Evolutionary conservation across 2,113 vertebrate genomes (phyloP).

Genomic region (Chaetodon trifascialis): DNA sequence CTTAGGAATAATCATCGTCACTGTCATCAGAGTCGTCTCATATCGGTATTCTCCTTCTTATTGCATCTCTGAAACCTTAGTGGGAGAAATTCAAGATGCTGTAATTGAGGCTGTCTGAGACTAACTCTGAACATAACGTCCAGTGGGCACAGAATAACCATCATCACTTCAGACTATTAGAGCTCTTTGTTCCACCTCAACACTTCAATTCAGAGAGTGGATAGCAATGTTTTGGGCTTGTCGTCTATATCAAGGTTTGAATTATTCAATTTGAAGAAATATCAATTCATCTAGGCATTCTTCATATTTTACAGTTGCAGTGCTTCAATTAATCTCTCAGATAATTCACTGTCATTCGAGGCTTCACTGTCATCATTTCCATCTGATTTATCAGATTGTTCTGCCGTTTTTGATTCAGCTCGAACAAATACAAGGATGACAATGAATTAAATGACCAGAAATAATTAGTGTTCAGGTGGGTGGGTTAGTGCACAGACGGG

Average conservation of each 20-base stretch:
- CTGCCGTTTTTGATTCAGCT: slow-evolving; percentile 17
- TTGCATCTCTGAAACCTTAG: not conserved
- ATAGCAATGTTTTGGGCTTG: not conserved
- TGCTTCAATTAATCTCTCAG: slow-evolving; percentile 16
- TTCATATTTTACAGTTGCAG: slow-evolving; percentile 22
- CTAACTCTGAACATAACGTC: not conserved
- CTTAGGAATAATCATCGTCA: not conserved
- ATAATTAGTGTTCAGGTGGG: slow-evolving; percentile 26
- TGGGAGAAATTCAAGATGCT: not conserved
- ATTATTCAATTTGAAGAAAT: slow-evolving; percentile 12
- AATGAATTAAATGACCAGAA: slow-evolving; percentile 26
- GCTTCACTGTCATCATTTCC: slow-evolving; percentile 26
- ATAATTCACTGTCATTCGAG: slow-evolving; percentile 21
- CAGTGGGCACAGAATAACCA: not conserved
- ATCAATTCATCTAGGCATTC: slow-evolving; percentile 8
- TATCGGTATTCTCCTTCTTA: not conserved
- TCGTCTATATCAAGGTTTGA: not conserved
- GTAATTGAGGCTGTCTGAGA: not conserved
- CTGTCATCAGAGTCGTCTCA: not conserved
- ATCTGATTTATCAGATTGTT: slow-evolving; percentile 26
- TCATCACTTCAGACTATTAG: not conserved
- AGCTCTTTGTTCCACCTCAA: not conserved
- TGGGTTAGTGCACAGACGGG: slow-evolving; percentile 16
- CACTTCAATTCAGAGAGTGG: not conserved
- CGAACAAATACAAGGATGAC: slow-evolving; percentile 30